Percentiles rank a stretch among this genome's conserved stretches.
phyloP scores from a whole-genome alignment of 1,140 invertebrate species.

The Prorops nasuta region DNA sequence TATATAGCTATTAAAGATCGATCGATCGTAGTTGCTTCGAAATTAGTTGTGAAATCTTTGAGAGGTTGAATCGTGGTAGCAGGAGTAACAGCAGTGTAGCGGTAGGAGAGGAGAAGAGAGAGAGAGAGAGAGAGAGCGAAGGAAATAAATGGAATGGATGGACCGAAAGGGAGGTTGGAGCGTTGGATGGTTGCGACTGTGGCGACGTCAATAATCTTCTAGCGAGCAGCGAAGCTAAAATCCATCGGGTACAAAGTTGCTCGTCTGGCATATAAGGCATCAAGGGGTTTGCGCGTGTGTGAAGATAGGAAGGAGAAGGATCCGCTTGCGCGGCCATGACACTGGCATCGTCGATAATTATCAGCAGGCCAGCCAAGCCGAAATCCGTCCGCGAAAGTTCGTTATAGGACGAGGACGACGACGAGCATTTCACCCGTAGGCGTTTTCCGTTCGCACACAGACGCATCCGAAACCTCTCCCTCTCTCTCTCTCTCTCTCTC shows the following conservation, averaged over 20 bases:
- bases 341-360: conserved; percentile 27
- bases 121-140: not conserved
- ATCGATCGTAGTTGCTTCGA: too few species aligned
- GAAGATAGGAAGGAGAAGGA: too few species aligned
- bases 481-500: not conserved
- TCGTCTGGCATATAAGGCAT: too few species aligned
- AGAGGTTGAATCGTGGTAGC: too few species aligned
- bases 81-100: too few species aligned
- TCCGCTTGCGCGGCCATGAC: not conserved
- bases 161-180: not conserved
- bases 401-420: conserved; percentile 23
- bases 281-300: too few species aligned
- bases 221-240: too few species aligned
- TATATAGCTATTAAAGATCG: too few species aligned
- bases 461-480: conserved; percentile 2
- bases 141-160: not conserved
- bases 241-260: too few species aligned
- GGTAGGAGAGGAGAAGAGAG: not conserved
- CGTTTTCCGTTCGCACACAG: conserved; percentile 19
- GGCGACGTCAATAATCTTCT: too few species aligned
- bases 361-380: conserved; percentile 29
- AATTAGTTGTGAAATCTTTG: too few species aligned
- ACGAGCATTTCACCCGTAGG: conserved; percentile 22
- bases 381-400: conserved; percentile 34
- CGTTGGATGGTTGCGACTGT: not conserved